phyloP scores from a whole-genome alignment of 1,140 invertebrate species.

The Cherax quadricarinatus region DNA sequence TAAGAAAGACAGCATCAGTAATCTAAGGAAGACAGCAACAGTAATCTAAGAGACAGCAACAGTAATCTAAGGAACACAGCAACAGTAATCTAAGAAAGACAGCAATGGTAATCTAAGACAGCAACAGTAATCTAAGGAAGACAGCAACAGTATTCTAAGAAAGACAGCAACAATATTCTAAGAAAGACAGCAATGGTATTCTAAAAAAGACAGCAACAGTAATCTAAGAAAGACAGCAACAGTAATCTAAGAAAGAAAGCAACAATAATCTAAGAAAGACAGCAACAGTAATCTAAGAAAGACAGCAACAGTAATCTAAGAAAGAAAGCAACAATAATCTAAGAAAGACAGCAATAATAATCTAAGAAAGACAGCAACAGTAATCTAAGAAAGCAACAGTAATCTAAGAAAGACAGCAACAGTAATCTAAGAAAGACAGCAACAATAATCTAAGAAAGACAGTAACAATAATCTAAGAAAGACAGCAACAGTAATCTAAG shows the following conservation, averaged over 20 bases:
- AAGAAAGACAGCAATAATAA: background rate
- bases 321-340: no score
- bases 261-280: background rate
- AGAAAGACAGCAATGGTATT: no score
- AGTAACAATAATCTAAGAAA: background rate
- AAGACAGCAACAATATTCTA: no score
- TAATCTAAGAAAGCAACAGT: background rate
- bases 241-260: background rate
- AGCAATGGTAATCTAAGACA: background rate
- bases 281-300: background rate
- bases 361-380: background rate
- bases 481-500: no score
- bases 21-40: background rate
- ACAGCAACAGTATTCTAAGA: background rate
- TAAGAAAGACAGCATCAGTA: constrained; percentile 2
- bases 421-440: background rate
- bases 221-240: background rate
- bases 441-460: no score
- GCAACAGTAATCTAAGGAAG: background rate
- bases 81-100: no score
- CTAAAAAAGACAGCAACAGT: background rate
- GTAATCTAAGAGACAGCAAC: no score
- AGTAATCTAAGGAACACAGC: background rate
- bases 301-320: no score
- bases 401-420: background rate